phyloP scores from a whole-genome alignment of 2,888 invertebrate genomes.

The Drosophila neonasuta region DNA sequence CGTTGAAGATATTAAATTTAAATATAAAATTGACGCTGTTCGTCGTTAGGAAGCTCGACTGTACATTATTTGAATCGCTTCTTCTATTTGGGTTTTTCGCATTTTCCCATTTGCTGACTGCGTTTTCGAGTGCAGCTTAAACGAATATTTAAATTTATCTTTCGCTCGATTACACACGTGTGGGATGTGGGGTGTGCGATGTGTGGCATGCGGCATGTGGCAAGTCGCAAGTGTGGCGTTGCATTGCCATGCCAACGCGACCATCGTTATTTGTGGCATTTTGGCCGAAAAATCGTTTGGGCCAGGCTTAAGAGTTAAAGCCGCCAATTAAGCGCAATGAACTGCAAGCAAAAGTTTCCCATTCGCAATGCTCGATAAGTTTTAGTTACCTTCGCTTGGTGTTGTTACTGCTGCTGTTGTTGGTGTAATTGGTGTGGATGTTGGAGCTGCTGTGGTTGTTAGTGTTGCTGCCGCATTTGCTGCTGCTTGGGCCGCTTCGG shows the following conservation, averaged over 20 bases:
- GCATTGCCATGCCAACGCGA: constrained; percentile 23
- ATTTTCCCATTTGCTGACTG: constrained; percentile 35
- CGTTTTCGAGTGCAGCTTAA: constrained; percentile 67
- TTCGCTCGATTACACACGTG: constrained; percentile 58
- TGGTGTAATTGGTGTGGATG: constrained; percentile 4
- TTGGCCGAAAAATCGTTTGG: constrained; percentile 11
- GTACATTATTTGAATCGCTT: constrained; percentile 16
- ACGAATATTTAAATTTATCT: constrained; percentile 69
- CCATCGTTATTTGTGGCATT: constrained; percentile 31
- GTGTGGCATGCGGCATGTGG: neutral
- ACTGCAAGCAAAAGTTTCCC: constrained; percentile 12
- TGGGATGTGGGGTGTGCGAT: neutral
- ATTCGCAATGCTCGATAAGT: constrained; percentile 17
- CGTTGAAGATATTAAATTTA: neutral
- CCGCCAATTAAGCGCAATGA: constrained; percentile 39
- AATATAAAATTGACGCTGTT: neutral
- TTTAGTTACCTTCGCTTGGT: constrained; percentile 37
- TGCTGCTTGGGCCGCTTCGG: constrained; percentile 19
- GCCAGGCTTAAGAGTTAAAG: constrained; percentile 43
- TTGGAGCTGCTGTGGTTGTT: neutral
- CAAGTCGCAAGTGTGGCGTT: constrained; percentile 1
- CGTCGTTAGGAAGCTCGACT: neutral
- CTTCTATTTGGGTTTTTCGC: constrained; percentile 3
- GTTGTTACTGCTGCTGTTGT: constrained; percentile 7
- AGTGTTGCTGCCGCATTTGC: constrained; percentile 5